A percentile compares a stretch with the other conserved stretches of the same genome.
Evolutionary conservation across 1,140 invertebrate species (phyloP).

Genomic region (Aphelenchoides besseyi): DNA sequence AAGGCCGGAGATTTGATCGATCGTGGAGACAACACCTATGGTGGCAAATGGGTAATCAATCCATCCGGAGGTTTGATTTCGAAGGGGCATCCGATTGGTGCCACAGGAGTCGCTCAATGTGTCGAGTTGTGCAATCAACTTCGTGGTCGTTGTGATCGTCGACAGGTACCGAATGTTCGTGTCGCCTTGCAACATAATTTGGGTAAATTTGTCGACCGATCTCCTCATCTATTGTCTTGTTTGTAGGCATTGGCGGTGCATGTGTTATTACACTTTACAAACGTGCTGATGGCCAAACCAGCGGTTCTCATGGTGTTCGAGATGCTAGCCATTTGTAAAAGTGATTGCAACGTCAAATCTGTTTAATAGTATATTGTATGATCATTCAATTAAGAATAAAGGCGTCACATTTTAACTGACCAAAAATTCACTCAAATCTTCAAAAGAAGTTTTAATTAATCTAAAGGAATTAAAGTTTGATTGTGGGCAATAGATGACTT

Average conservation of each 20-base stretch:
- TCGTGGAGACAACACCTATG: constrained; percentile 89
- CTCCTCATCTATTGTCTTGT: not conserved
- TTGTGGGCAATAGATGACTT: no score
- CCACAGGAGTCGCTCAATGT: constrained; percentile 90
- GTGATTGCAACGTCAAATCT: no score
- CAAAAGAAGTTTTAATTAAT: no score
- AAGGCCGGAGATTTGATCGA: constrained; percentile 86
- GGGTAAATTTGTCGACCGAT: constrained; percentile 25
- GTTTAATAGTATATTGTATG: not conserved
- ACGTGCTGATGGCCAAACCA: constrained; percentile 72
- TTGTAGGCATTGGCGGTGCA: constrained; percentile 76
- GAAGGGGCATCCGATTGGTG: constrained; percentile 94
- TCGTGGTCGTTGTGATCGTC: constrained; percentile 78
- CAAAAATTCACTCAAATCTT: no score
- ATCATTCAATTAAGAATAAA: no score
- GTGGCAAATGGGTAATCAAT: constrained; percentile 91
- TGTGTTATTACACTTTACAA: constrained; percentile 84
- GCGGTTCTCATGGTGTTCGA: not conserved
- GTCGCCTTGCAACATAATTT: constrained; percentile 90
- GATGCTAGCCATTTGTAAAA: not conserved
- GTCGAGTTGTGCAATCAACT: constrained; percentile 85
- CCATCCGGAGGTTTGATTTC: constrained; percentile 95
- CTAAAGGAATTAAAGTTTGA: no score
- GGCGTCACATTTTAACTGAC: no score
- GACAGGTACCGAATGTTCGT: constrained; percentile 81